A percentile compares a stretch with the other conserved stretches of the same genome.
Conservation (phyloP, 2,797 vertebrate genomes). For the Pteronotus mesoamericanus region DNA sequence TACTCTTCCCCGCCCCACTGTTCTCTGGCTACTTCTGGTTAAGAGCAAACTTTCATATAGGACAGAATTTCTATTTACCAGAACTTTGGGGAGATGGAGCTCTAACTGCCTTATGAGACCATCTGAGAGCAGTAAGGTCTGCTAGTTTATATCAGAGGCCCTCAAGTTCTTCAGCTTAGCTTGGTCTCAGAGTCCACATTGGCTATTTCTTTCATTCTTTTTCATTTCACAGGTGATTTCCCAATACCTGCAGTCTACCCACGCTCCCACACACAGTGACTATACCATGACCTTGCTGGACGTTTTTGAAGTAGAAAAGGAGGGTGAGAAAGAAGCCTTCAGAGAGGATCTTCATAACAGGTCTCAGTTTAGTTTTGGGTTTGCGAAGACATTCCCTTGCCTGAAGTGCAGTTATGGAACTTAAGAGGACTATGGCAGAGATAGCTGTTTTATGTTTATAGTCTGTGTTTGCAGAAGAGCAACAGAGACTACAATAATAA, state of each 20-base stretch:
- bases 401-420: not conserved
- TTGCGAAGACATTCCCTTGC: not conserved
- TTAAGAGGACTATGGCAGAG: not conserved
- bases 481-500: not conserved
- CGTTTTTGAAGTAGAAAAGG: constrained; percentile 87
- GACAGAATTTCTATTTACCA: not conserved
- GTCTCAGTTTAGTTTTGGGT: constrained; percentile 71
- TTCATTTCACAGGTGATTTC: constrained; percentile 84
- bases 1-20: not conserved
- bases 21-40: not conserved
- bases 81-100: not conserved
- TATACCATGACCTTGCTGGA: constrained; percentile 90
- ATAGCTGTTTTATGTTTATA: not conserved
- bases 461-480: not conserved
- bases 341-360: constrained; percentile 86
- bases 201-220: not conserved
- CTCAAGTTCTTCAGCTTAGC: not conserved
- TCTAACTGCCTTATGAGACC: not conserved
- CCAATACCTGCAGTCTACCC: constrained; percentile 88
- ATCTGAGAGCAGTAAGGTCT: not conserved
- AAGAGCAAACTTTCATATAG: not conserved
- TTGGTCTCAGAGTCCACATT: not conserved
- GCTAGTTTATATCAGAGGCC: not conserved
- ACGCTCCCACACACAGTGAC: constrained; percentile 88
- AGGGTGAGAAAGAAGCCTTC: constrained; percentile 84